These are phyloP conservation scores for Zoroaster sp. DNA, from an alignment of 53 echinoderm and acorn worm genomes.

Conservation along the genomic window DNA sequence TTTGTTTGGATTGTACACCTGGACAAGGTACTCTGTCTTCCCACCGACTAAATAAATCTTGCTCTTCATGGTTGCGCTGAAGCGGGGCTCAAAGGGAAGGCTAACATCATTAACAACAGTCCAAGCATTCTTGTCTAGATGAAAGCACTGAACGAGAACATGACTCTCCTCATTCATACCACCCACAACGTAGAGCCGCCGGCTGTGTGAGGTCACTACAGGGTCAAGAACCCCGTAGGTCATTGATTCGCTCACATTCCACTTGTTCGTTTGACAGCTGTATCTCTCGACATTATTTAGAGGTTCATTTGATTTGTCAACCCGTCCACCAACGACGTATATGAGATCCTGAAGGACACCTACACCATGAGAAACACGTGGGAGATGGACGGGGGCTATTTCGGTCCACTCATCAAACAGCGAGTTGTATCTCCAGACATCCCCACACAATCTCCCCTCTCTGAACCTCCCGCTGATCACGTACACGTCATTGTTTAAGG, in stretches of 20 bases:
- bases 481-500: constrained; percentile 86
- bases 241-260: constrained; percentile 88
- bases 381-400: constrained; percentile 27
- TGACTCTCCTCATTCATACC: constrained; percentile 74
- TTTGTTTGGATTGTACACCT: constrained; percentile 93
- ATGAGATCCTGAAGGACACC: constrained; percentile 91
- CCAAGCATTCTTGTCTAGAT: constrained; percentile 93
- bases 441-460: constrained; percentile 68
- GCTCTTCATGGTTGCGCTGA: constrained; percentile 93
- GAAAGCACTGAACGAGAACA: constrained; percentile 97
- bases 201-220: constrained; percentile 88
- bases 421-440: constrained; percentile 88
- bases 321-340: constrained; percentile 87
- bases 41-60: constrained; percentile 98
- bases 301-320: constrained; percentile 72
- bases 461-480: constrained; percentile 79
- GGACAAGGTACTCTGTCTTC: constrained; percentile 86
- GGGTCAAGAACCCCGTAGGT: constrained; percentile 94
- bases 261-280: constrained; percentile 77
- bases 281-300: constrained; percentile 87
- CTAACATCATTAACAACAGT: constrained; percentile 76
- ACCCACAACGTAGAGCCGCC: constrained; percentile 90
- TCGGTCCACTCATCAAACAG: constrained; percentile 93
- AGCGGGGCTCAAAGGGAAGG: constrained; percentile 82
- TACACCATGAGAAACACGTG: constrained; percentile 82